Evolutionary conservation across 2,113 vertebrate genomes (phyloP).

Genomic region (Barbus barbus): DNA sequence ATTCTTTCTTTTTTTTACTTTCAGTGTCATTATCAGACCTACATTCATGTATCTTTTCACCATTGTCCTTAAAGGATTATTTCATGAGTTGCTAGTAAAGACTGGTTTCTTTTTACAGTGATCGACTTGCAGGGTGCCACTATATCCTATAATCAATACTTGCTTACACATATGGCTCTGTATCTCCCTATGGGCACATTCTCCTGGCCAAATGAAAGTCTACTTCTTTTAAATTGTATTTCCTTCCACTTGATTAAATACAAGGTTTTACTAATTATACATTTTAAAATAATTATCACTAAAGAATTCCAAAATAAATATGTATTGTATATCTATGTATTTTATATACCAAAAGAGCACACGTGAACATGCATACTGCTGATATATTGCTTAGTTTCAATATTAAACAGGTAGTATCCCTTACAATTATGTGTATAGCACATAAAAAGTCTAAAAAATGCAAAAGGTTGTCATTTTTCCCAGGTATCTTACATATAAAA

Average conservation of each 20-base stretch:
- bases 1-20: too few species aligned
- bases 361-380: neutral
- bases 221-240: conserved; percentile 10
- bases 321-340: neutral
- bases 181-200: neutral
- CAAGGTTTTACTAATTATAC: neutral
- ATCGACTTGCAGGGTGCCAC: neutral
- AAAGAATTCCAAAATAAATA: neutral
- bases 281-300: neutral
- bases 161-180: conserved; percentile 11
- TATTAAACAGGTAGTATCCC: neutral
- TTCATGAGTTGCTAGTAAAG: neutral
- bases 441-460: too few species aligned
- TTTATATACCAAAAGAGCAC: neutral
- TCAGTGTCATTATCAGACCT: neutral
- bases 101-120: conserved; percentile 5
- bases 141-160: conserved; percentile 43
- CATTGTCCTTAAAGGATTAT: neutral
- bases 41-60: neutral
- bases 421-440: too few species aligned
- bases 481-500: neutral
- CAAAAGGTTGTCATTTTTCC: neutral
- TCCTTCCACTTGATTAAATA: neutral
- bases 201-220: neutral
- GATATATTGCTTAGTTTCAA: neutral